Conservation (phyloP, 2,888 invertebrate species). For the Ophioninae sp. region DNA sequence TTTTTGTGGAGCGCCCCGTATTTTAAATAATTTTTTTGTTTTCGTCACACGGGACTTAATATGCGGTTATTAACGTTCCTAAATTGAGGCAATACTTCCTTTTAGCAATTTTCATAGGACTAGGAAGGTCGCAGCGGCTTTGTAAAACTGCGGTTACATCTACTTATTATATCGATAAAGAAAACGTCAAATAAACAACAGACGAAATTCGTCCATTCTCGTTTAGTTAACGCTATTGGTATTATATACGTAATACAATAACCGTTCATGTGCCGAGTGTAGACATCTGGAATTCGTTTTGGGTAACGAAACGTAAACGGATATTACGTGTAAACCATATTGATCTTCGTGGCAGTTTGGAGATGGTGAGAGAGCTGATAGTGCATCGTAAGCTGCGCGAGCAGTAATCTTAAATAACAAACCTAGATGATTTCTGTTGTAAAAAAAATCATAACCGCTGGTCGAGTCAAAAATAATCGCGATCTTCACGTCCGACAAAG, state of each 20-base stretch:
- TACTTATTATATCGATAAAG: constrained; percentile 44
- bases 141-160: constrained; percentile 44
- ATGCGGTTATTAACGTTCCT: constrained; percentile 42
- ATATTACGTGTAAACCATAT: constrained; percentile 39
- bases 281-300: constrained; percentile 55
- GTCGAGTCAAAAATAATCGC: constrained; percentile 35
- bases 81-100: constrained; percentile 38
- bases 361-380: background rate
- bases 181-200: constrained; percentile 54
- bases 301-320: constrained; percentile 50
- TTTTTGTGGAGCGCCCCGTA: constrained; percentile 6
- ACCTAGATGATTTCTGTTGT: constrained; percentile 31
- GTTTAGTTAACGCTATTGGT: constrained; percentile 49
- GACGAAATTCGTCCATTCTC: constrained; percentile 33
- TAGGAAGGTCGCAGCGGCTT: constrained; percentile 47
- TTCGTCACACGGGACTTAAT: constrained; percentile 25
- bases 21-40: constrained; percentile 11
- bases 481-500: constrained; percentile 46
- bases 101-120: constrained; percentile 31
- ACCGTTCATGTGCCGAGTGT: constrained; percentile 53
- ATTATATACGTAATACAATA: constrained; percentile 49
- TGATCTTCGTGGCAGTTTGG: constrained; percentile 42
- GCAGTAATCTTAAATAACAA: constrained; percentile 53
- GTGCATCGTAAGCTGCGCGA: constrained; percentile 51
- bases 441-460: constrained; percentile 38